These are phyloP conservation scores for Gnatocerus cornutus DNA, from an alignment of 2,888 invertebrate genomes.

Conservation along the genomic window DNA sequence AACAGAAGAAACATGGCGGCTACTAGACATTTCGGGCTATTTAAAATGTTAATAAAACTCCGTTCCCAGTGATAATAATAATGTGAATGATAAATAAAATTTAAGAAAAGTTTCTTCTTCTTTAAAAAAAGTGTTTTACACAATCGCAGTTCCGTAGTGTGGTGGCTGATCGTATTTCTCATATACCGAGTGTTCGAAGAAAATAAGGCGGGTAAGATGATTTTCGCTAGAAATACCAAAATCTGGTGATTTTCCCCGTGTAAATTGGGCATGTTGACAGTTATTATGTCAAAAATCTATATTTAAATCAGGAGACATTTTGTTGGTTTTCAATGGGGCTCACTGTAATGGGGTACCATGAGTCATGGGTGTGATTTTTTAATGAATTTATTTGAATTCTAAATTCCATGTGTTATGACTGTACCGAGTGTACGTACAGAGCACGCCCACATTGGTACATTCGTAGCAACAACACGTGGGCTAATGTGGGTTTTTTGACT, in stretches of 20 bases:
- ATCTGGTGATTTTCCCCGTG: background rate
- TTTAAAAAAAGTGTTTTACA: constrained; percentile 36
- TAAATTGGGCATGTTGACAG: constrained; percentile 50
- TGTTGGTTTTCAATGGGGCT: constrained; percentile 31
- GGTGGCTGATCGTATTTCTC: constrained; percentile 49
- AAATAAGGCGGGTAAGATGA: constrained; percentile 52
- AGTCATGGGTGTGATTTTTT: constrained; percentile 13
- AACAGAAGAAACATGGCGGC: constrained; percentile 69
- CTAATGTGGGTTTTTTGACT: constrained; percentile 58
- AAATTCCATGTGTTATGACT: constrained; percentile 54
- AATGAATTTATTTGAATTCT: constrained; percentile 35
- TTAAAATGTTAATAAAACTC: constrained; percentile 63
- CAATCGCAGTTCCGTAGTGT: constrained; percentile 35
- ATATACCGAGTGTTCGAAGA: constrained; percentile 56
- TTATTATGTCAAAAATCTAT: constrained; percentile 62
- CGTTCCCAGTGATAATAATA: constrained; percentile 52
- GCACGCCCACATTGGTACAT: constrained; percentile 60
- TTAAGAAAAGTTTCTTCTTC: constrained; percentile 13
- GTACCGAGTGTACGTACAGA: constrained; percentile 53
- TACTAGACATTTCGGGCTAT: constrained; percentile 60
- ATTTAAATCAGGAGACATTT: constrained; percentile 69
- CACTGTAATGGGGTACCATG: constrained; percentile 11
- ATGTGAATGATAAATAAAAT: constrained; percentile 37
- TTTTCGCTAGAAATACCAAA: background rate
- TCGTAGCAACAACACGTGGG: constrained; percentile 57